Base-by-base conservation (phyloP, 2,113 vertebrate species). In the Gallinago paraguaiae region DNA sequence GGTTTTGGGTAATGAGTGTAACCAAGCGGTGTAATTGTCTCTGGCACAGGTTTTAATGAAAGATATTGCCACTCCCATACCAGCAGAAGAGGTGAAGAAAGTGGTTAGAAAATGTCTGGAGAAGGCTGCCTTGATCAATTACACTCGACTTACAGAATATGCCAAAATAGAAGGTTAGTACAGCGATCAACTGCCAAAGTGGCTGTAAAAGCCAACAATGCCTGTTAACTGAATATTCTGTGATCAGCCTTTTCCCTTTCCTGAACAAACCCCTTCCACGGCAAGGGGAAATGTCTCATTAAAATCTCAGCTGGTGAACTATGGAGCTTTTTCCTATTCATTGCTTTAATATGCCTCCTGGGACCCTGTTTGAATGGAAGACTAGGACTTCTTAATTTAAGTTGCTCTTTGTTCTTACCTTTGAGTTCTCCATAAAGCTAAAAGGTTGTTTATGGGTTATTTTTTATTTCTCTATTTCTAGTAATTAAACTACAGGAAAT, bases 101-200 rank as follows among this genome's bases (percentile, higher is more conserved):
- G 98, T 99, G 95, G 98, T 99, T 95, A 98, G 99, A 97, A 99
- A 98, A 94, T 99, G 99, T 98, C 98, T 99, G 92, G 99, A 99
- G 96, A 99, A 99, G 96, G 99, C 99, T 37, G 99, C 99, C 86
- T 98, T 98, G 84, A 98, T 99, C 97, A 99, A 99, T 98, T 99
- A 99, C 98, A 98, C 98, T 43, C 99, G 99, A 96, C 98, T 99
- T 96, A 99, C 99, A 54, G 99, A 99, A 82, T 99, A 99, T 90
- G 99, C 99, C 95, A 98, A 99, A 98, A 98, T 99, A 97, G 99
- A 99, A 98, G 99, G 99, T 99, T 95, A 97, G 98, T 98, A 95
- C 94, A 80, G 93, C 93, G 92, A 84, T 97, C 97, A 95, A 67
- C 94, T 97, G 96, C 92, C 84, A 13, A 96, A 97, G 97, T 97